Evolutionary conservation across 2,797 vertebrate genomes (phyloP), one percentile per base, ranked within the genome.

Genomic region (Gymnodraco acuticeps): DNA sequence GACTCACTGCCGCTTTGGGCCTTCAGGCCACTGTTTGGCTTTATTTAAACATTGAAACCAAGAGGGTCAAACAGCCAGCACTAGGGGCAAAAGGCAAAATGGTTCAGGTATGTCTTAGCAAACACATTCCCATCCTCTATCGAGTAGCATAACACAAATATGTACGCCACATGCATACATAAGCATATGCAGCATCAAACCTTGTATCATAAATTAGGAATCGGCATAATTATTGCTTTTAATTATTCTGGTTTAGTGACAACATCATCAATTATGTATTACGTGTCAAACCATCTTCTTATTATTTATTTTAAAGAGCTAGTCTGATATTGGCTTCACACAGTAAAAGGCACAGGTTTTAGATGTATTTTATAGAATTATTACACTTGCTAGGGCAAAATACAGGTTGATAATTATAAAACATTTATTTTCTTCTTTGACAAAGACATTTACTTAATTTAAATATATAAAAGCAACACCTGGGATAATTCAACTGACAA

Each of bases 11-110:
- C 52, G 79, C 67, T 80, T 63, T 27, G 50, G 72, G 75, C 64
- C 69, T 61, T 9, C 23, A 63, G 45, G 64, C 60, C 51, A 55
- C 63, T 16, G 75, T 81, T 87, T 84, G 79, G 76, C 78, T 87
- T 84, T 17, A 64, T 86, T 84, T 79, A 83, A 64, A 87, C 73
- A 55, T 38, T 64, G 43, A 81, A 84, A 87, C 61, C 51, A 62
- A 77, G 41, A 46, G 81, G 77, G 78, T 80, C 66, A 85, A 85
- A 75, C 14, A 53, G 46, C 56, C 46, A 64, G 43, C 31, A 16
- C 9, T 15, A 42, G 38, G 61, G 12, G 64, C 43, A 61, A 46
- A 61, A 55, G 70, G 66, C 73, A 77, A 63, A 15, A 7, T 5
- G 62, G 51, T 62, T 72, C 66, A 78, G 73, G 70, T 70, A 56